Base-by-base conservation (phyloP, 2,113 vertebrate species). In the Anthoscopus minutus region DNA sequence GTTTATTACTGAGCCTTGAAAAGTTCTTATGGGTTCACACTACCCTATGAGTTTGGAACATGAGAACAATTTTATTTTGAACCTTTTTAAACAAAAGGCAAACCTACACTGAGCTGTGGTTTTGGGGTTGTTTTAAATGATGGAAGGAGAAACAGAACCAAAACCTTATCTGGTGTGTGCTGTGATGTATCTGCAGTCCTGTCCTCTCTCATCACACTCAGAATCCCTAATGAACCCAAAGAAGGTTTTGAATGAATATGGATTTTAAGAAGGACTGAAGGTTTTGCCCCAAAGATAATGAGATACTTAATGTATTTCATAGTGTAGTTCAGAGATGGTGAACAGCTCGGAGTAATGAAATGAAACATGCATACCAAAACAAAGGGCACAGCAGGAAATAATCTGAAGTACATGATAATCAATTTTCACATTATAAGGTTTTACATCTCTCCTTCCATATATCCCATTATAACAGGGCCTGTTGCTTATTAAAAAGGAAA, bases 381-480 rank as follows among this genome's bases (percentile, higher is more conserved):
- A 97, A 96, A 96, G 76, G 86, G 70, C 87, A 95, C 94, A 93
- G 92, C 94, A 96, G 92, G 93, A 96, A 89, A 85, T 79, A 94
- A 66, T 85, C 84, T 90, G 62, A 93, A 97, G 93, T 94, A 95
- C 88, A 85, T 72, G 86, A 77, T 92, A 93, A 95, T 95, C 94
- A 95, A 71, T 96, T 95, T 97, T 96, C 94, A 88, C 94, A 92
- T 96, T 90, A 92, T 90, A 86, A 79, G 88, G 69, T 95, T 96
- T 88, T 94, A 90, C 76, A 81, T 92, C 77, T 89, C 67, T 93
- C 86, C 57, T 96, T 96, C 92, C 47, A 76, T 86, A 95, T 74
- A 90, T 91, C 65, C 90, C 64, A 80, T 94, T 95, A 74, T 85
- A 94, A 37, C 10, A 62, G 51, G 61, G 61, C 69, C 80, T 93